These are phyloP conservation scores for Halcyon badia DNA, from an alignment of 2,797 vertebrate genomes.

Conservation along the genomic window DNA sequence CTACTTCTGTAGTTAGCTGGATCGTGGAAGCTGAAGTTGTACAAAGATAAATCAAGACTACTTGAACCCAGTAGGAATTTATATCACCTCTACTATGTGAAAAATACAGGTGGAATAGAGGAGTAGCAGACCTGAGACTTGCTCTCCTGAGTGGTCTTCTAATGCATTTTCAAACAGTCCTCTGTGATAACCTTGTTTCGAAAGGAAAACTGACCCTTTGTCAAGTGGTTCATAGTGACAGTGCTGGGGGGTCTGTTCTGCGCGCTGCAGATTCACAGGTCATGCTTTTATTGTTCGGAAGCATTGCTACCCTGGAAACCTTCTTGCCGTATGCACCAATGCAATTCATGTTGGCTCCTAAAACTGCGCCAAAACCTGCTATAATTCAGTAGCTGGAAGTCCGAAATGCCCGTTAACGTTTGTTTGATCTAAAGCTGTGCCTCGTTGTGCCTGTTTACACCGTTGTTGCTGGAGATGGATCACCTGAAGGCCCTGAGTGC, in stretches of 20 bases:
- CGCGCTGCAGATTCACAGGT: background rate
- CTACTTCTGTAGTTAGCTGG: background rate
- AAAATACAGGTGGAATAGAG: slow-evolving; percentile 54
- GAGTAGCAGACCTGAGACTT: slow-evolving; percentile 67
- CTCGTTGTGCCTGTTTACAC: fast-evolving
- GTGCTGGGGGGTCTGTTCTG: background rate
- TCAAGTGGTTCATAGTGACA: fast-evolving
- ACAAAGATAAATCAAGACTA: background rate
- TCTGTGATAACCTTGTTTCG: slow-evolving; percentile 64
- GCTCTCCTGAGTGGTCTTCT: slow-evolving; percentile 41
- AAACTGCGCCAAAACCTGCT: background rate
- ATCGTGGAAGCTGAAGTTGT: background rate
- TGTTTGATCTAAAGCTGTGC: background rate
- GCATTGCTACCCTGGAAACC: background rate
- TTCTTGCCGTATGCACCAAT: fast-evolving
- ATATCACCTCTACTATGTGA: slow-evolving; percentile 60
- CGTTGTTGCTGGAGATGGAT: too few species aligned
- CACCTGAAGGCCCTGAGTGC: fast-evolving
- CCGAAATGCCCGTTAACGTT: background rate
- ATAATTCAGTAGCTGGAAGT: background rate
- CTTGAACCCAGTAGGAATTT: background rate
- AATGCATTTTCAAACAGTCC: slow-evolving; percentile 17
- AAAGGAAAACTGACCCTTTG: background rate
- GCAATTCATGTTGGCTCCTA: background rate
- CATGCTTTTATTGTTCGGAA: background rate